Percentiles rank a stretch among this genome's conserved stretches.
phyloP scores from a whole-genome alignment of 2,888 invertebrate genomes.

The Barypeithes pellucidus region DNA sequence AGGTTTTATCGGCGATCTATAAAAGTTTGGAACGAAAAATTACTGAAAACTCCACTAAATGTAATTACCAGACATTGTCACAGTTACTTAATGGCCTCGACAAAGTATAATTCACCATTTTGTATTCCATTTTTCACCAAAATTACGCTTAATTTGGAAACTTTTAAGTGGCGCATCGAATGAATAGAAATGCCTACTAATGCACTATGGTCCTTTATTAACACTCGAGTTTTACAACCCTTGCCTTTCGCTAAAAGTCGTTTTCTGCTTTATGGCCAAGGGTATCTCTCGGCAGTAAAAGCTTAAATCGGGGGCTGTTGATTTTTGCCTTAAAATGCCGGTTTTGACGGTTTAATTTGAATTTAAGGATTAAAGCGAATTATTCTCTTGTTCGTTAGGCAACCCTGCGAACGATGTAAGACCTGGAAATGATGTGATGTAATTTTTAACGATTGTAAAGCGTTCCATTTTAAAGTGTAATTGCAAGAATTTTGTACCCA shows the following conservation, averaged over 20 bases:
- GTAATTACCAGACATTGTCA: slow-evolving; percentile 40
- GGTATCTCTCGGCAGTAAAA: slow-evolving; percentile 47
- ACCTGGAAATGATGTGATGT: slow-evolving; percentile 39
- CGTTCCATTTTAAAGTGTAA: slow-evolving; percentile 34
- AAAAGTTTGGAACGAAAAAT: slow-evolving; percentile 24
- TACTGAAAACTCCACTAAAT: slow-evolving; percentile 21
- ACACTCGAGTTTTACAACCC: slow-evolving; percentile 54
- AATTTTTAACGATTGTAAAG: slow-evolving; percentile 41
- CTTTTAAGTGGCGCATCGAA: slow-evolving; percentile 54
- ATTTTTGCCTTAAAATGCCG: slow-evolving; percentile 50
- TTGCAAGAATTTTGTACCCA: not conserved
- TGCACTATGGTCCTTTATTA: slow-evolving; percentile 54
- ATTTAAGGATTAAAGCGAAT: slow-evolving; percentile 46
- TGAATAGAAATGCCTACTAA: slow-evolving; percentile 54
- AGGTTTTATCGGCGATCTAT: slow-evolving; percentile 23
- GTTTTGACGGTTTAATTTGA: slow-evolving; percentile 50
- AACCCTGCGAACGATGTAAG: slow-evolving; percentile 28
- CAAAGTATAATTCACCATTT: slow-evolving; percentile 37
- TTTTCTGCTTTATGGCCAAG: slow-evolving; percentile 54
- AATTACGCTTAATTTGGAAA: slow-evolving; percentile 52
- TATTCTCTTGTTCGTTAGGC: slow-evolving; percentile 30
- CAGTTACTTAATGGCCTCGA: slow-evolving; percentile 25
- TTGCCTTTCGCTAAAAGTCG: slow-evolving; percentile 54
- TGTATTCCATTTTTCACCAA: slow-evolving; percentile 52
- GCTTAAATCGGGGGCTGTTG: slow-evolving; percentile 69